Conservation (phyloP, 1,140 invertebrate genomes). For the Bombus vancouverensis region DNA sequence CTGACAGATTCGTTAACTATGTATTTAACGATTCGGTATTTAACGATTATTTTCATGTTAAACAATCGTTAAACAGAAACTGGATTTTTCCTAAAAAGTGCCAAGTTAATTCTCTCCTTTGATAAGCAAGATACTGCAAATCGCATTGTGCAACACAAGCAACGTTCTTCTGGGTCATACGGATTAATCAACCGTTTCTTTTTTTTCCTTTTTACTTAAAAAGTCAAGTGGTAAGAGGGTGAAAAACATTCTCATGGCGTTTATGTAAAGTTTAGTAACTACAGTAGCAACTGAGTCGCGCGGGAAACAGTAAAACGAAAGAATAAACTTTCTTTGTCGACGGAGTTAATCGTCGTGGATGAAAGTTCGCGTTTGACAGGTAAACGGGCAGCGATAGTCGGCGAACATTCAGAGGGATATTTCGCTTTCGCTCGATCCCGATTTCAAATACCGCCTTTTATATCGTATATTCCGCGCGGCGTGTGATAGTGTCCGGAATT, state of each 20-base stretch:
- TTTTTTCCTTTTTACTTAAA: too few species aligned
- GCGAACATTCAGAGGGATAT: neutral
- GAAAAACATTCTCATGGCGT: too few species aligned
- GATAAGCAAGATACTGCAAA: neutral
- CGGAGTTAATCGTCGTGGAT: constrained; percentile 18
- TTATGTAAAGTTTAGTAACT: neutral
- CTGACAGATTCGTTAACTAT: too few species aligned
- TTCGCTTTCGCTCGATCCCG: constrained; percentile 14
- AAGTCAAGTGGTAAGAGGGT: too few species aligned
- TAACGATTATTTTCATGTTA: neutral
- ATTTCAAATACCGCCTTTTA: constrained; percentile 49
- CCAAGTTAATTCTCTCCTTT: neutral
- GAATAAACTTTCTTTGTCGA: neutral
- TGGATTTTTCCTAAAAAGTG: neutral
- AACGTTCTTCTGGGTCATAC: too few species aligned
- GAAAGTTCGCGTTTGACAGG: neutral
- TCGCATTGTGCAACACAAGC: neutral
- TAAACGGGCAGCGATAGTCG: neutral
- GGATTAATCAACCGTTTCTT: too few species aligned
- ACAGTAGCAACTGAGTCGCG: neutral
- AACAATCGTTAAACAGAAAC: neutral
- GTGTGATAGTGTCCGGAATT: constrained; percentile 54
- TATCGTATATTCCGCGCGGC: constrained; percentile 40
- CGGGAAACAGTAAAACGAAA: neutral
- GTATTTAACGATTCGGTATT: too few species aligned